These are phyloP conservation scores for Trimorus sp. DNA, from an alignment of 2,888 invertebrate species.

Conservation along the genomic window DNA sequence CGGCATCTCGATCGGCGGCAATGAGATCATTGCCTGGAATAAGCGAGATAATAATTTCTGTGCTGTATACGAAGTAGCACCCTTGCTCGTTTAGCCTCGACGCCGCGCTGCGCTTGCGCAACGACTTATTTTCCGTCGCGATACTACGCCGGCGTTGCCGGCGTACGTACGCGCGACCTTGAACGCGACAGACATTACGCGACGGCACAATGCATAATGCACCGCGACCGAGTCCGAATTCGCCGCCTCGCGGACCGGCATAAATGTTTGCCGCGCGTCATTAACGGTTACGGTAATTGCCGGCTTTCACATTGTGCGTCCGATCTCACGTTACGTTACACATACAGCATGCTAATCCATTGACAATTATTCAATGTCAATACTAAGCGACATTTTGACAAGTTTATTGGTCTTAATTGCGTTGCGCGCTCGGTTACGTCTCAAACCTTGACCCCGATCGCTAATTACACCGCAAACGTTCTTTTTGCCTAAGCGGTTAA, in stretches of 20 bases:
- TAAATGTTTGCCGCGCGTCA: conserved; percentile 42
- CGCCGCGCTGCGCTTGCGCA: conserved; percentile 75
- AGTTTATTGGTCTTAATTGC: conserved; percentile 61
- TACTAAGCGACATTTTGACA: conserved; percentile 57
- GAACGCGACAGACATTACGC: conserved; percentile 78
- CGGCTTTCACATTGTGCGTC: conserved; percentile 43
- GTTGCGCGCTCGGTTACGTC: conserved; percentile 40
- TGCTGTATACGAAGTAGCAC: conserved; percentile 75
- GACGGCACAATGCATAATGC: conserved; percentile 77
- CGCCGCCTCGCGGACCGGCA: conserved; percentile 58
- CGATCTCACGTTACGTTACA: conserved; percentile 28
- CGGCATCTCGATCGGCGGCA: conserved; percentile 71
- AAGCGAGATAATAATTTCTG: conserved; percentile 80
- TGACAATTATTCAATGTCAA: conserved; percentile 59
- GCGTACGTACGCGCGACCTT: conserved; percentile 79
- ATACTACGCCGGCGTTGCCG: conserved; percentile 69
- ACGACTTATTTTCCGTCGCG: conserved; percentile 79
- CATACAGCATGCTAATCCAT: conserved; percentile 40
- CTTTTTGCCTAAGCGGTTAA: conserved; percentile 5
- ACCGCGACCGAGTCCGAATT: not conserved
- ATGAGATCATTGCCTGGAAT: conserved; percentile 81
- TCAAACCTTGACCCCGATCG: conserved; percentile 50
- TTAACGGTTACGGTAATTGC: conserved; percentile 51
- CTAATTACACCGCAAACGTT: conserved; percentile 25
- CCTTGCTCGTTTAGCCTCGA: conserved; percentile 72